phyloP scores from a whole-genome alignment of 2,888 invertebrate genomes.

The Melinopterus prodromus region DNA sequence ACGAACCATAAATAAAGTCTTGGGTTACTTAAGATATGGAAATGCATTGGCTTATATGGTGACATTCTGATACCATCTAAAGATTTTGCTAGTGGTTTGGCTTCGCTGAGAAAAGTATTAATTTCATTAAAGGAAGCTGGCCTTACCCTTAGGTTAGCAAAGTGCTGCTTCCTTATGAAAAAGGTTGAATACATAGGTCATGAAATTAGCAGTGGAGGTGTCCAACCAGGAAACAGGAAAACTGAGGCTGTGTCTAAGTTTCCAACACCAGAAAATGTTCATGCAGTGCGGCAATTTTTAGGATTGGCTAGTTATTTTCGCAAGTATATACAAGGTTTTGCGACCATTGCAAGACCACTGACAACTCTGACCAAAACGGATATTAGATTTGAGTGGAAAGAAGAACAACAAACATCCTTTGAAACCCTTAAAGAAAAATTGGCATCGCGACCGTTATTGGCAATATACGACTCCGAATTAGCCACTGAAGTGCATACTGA shows the following conservation, averaged over 20 bases:
- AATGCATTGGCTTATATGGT: slow-evolving; percentile 45
- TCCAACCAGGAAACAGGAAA: slow-evolving; percentile 19
- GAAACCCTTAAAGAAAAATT: slow-evolving; percentile 28
- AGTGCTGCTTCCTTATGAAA: slow-evolving; percentile 24
- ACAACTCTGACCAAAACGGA: slow-evolving; percentile 36
- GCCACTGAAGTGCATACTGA: slow-evolving; percentile 42
- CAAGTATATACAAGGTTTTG: slow-evolving; percentile 44
- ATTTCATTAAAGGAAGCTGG: slow-evolving; percentile 40
- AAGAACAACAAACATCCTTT: slow-evolving; percentile 31
- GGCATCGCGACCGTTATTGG: slow-evolving; percentile 27
- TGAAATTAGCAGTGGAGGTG: slow-evolving; percentile 17
- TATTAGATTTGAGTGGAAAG: slow-evolving; percentile 19
- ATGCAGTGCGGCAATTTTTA: slow-evolving; percentile 35
- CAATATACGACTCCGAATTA: slow-evolving; percentile 31
- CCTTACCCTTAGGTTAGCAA: neutral
- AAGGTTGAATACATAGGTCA: slow-evolving; percentile 30
- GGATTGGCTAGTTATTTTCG: slow-evolving; percentile 45
- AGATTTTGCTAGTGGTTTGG: slow-evolving; percentile 37
- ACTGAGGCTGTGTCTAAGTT: neutral
- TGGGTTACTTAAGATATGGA: slow-evolving; percentile 13
- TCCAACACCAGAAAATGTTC: slow-evolving; percentile 6
- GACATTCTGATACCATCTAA: slow-evolving; percentile 45
- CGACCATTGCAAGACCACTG: slow-evolving; percentile 41
- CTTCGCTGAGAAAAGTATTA: slow-evolving; percentile 37
- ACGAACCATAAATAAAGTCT: slow-evolving; percentile 13